Evolutionary conservation across 2,797 vertebrate genomes (phyloP), one percentile per base, ranked within the genome.

Genomic region (Gobionotothen gibberifrons): DNA sequence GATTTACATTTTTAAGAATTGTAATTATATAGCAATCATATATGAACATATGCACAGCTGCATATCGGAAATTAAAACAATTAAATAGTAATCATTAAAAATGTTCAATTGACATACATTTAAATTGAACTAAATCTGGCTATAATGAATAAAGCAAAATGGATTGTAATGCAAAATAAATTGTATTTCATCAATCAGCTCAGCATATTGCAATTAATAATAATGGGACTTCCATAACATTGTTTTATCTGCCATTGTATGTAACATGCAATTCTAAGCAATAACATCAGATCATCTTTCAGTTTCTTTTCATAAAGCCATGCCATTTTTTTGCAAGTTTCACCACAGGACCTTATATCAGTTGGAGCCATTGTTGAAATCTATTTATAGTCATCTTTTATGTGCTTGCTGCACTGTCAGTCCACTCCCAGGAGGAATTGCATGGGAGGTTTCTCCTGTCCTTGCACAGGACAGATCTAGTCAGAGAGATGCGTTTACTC

Each of bases 61-160:
- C 26, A 15, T 13, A 59, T 49, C 9, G 12, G 22, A 59, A 36
- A 64, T 36, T 3, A 4, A 74, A 53, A 11, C 59, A 70, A 78
- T 81, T 75, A 52, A 69, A 76, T 62, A 5, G 58, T 46, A 44
- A 67, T 74, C 14, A 48, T 58, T 71, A 44, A 60, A 64, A 19
- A 53, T 73, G 64, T 56, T 72, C 63, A 26, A 56, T 44, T 21
- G 46, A 62, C 47, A 68, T 5, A 15, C 15, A 74, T 46, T 1
- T 32, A 4, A 67, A 60, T 54, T 52, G n/a, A 70, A 72, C 3
- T 8, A 29, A 12, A 53, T 69, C 56, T 71, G 11, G 7, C 43
- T 47, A 36, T 44, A 21, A 59, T n/a, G 1, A 76, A 59, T 2
- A 1, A 52, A 47, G 29, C 19, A 43, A 47, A 48, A 69, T 19